Evolutionary conservation across 30 jellyfish, hydroid and myxozoan species (phyloP).

Genomic region (Hydractinia symbiolongicarpus): DNA sequence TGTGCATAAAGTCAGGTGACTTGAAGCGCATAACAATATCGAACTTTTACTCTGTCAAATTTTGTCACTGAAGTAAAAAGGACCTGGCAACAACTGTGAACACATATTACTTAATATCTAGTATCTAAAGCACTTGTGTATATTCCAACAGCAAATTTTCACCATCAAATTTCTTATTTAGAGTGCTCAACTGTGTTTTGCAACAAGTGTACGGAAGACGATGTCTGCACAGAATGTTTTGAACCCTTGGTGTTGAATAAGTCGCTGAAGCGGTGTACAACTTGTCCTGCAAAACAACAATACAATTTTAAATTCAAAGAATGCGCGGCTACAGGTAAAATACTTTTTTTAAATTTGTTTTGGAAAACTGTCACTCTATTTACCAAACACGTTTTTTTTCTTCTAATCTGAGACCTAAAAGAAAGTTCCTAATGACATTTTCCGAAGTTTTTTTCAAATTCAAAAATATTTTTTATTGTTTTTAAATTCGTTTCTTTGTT

Average conservation of each 20-base stretch:
- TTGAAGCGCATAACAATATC: too few relatives aligned
- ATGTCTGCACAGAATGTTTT: constrained; percentile 19
- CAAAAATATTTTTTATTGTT: too few relatives aligned
- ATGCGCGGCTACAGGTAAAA: constrained; percentile 32
- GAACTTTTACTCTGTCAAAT: too few relatives aligned
- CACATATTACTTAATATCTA: neutral
- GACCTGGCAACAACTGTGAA: too few relatives aligned
- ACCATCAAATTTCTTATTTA: neutral
- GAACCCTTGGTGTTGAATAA: constrained; percentile 32
- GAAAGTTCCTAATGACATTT: too few relatives aligned
- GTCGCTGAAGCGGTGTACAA: constrained; percentile 7
- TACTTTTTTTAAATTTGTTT: neutral
- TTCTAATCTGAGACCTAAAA: too few relatives aligned
- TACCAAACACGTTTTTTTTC: too few relatives aligned
- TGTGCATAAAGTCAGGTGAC: too few relatives aligned
- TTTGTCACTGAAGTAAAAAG: too few relatives aligned
- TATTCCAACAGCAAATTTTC: neutral
- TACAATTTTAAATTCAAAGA: neutral
- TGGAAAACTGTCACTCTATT: neutral
- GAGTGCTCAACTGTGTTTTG: constrained; percentile 32
- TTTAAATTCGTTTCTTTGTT: too few relatives aligned
- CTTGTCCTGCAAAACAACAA: constrained; percentile 8
- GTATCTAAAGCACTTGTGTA: neutral
- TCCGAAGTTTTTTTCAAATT: too few relatives aligned
- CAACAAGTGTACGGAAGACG: neutral